Conservation (phyloP, 2,797 vertebrate genomes). For the Rhyacichthys aspro region DNA sequence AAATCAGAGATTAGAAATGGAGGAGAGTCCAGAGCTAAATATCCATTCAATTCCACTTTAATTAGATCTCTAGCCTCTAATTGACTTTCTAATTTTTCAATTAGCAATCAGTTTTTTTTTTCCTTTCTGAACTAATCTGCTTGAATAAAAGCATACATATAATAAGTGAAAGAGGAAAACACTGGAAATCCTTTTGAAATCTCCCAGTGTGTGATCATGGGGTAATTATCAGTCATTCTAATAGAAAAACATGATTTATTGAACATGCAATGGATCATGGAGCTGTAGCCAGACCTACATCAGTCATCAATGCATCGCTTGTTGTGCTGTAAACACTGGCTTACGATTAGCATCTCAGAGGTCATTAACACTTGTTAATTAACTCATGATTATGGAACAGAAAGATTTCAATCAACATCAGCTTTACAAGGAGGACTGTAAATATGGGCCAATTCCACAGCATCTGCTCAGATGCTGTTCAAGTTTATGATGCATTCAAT, state of each 20-base stretch:
- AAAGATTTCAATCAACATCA: conserved; percentile 56
- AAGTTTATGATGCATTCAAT: conserved; percentile 27
- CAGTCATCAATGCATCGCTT: conserved; percentile 43
- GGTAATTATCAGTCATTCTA: conserved; percentile 62
- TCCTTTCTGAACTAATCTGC: conserved; percentile 84
- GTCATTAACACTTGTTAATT: conserved; percentile 71
- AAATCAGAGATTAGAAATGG: conserved; percentile 71
- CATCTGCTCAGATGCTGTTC: conserved; percentile 26
- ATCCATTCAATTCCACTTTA: conserved; percentile 95
- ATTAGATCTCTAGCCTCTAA: conserved; percentile 95
- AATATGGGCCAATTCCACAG: conserved; percentile 29
- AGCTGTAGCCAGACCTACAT: conserved; percentile 19
- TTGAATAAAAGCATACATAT: conserved; percentile 44
- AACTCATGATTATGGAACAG: conserved; percentile 61
- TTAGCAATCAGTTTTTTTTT: conserved; percentile 93
- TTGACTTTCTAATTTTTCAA: conserved; percentile 98
- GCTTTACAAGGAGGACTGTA: conserved; percentile 33
- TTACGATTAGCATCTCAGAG: conserved; percentile 54
- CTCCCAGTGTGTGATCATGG: conserved; percentile 74
- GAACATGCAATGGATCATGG: conserved; percentile 33
- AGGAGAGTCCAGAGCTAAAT: conserved; percentile 80
- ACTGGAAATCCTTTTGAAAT: conserved; percentile 45
- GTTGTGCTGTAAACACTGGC: conserved; percentile 56
- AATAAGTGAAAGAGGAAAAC: conserved; percentile 50
- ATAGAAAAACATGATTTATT: conserved; percentile 58